Percentiles rank a stretch among this genome's conserved stretches.
Conservation (phyloP, 2,888 invertebrate genomes). For the Drosophila nigritarsus region DNA sequence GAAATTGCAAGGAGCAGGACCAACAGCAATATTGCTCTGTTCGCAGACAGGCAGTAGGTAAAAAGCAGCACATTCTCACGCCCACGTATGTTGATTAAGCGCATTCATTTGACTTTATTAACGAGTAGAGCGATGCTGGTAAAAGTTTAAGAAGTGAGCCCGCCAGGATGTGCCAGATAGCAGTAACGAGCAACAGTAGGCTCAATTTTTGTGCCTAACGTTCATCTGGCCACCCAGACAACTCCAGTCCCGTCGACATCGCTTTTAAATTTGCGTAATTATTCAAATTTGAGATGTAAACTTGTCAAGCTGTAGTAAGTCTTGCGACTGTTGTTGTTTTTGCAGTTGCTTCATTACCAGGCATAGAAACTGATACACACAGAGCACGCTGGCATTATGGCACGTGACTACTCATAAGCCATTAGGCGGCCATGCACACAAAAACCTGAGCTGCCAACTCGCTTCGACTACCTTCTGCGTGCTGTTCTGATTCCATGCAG, state of each 20-base stretch:
- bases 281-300: constrained; percentile 66
- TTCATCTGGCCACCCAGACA: constrained; percentile 44
- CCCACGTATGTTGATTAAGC: constrained; percentile 74
- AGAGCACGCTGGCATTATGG: constrained; percentile 54
- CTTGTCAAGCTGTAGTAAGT: constrained; percentile 29
- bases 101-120: constrained; percentile 80
- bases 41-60: constrained; percentile 6
- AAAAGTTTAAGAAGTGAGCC: constrained; percentile 52
- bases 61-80: neutral
- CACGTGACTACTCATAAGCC: constrained; percentile 80
- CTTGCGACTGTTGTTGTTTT: constrained; percentile 16
- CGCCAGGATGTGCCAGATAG: constrained; percentile 25
- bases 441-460: constrained; percentile 45
- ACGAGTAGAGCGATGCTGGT: constrained; percentile 39
- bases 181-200: constrained; percentile 19
- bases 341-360: constrained; percentile 44
- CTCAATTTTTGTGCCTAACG: constrained; percentile 26
- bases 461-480: neutral
- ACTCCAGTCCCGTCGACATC: constrained; percentile 19
- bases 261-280: constrained; percentile 68
- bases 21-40: constrained; percentile 22
- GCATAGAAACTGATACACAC: constrained; percentile 18
- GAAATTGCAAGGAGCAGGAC: constrained; percentile 26
- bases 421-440: constrained; percentile 55
- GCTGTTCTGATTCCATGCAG: constrained; percentile 42